Conservation (phyloP, 2,888 invertebrate genomes). For the Cryptocephalus primarius region DNA sequence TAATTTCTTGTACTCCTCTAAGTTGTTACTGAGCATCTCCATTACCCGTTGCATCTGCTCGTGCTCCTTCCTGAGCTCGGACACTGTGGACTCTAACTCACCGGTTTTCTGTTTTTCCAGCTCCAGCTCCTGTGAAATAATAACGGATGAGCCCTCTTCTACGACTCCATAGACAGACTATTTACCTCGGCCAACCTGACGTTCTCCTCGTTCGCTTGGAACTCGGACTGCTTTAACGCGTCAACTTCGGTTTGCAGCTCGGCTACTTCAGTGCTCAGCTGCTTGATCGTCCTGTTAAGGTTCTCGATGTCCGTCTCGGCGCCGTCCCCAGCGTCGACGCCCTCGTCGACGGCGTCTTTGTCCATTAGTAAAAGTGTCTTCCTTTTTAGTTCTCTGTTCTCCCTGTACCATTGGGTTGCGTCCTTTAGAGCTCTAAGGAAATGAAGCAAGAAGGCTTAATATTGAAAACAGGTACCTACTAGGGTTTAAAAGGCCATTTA, state of each 20-base stretch:
- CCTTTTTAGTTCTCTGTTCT: slow-evolving; percentile 61
- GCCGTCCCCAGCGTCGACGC: slow-evolving; percentile 35
- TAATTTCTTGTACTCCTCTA: slow-evolving; percentile 48
- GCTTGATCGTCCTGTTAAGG: slow-evolving; percentile 53
- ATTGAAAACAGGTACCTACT: too few relatives aligned
- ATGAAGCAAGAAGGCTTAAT: too few relatives aligned
- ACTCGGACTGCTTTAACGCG: slow-evolving; percentile 53
- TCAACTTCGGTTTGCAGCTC: slow-evolving; percentile 55
- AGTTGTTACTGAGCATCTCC: slow-evolving; percentile 54
- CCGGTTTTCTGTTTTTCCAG: slow-evolving; percentile 37
- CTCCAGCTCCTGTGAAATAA: slow-evolving; percentile 41
- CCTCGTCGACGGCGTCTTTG: slow-evolving; percentile 46
- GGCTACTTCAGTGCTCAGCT: slow-evolving; percentile 53
- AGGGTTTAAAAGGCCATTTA: too few relatives aligned
- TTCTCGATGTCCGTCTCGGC: slow-evolving; percentile 56
- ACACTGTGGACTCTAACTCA: slow-evolving; percentile 45
- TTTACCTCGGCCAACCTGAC: slow-evolving; percentile 45
- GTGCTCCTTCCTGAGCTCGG: slow-evolving; percentile 41
- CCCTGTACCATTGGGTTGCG: slow-evolving; percentile 64
- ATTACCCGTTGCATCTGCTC: slow-evolving; percentile 55
- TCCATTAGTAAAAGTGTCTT: slow-evolving; percentile 54
- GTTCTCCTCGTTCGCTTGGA: slow-evolving; percentile 57
- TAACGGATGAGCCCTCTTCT: neutral
- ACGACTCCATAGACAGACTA: neutral
- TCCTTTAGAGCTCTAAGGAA: slow-evolving; percentile 54